phyloP scores from a whole-genome alignment of 2,888 invertebrate genomes.

The Cataglyphis albicans region DNA sequence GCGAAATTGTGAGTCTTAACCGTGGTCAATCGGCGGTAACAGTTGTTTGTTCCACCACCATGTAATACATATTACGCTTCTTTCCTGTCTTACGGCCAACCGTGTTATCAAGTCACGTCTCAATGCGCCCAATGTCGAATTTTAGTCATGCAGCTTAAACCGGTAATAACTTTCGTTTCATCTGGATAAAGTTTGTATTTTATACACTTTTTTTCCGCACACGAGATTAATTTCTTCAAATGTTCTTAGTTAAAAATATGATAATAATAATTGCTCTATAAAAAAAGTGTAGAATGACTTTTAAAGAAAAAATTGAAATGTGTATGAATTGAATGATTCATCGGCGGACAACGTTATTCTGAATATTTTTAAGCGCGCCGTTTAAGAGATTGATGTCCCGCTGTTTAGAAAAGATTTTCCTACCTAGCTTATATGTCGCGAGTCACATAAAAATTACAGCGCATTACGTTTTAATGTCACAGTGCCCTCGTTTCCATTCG shows the following conservation, averaged over 20 bases:
- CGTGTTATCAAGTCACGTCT: slow-evolving; percentile 26
- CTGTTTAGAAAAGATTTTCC: slow-evolving; percentile 42
- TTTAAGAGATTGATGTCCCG: slow-evolving; percentile 22
- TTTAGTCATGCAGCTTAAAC: neutral
- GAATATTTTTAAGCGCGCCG: slow-evolving; percentile 17
- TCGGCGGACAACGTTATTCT: neutral
- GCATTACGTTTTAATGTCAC: slow-evolving; percentile 53
- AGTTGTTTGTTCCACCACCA: slow-evolving; percentile 46
- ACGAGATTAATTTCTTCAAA: neutral
- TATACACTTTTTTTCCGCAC: no score
- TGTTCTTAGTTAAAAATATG: neutral
- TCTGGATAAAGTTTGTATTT: neutral
- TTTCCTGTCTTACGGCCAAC: slow-evolving; percentile 5
- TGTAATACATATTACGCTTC: slow-evolving; percentile 26
- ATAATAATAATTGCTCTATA: neutral
- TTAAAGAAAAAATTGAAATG: neutral
- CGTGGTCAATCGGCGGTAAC: slow-evolving; percentile 36
- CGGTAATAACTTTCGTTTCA: slow-evolving; percentile 2
- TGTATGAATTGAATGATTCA: neutral
- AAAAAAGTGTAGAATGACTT: neutral
- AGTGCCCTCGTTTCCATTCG: slow-evolving; percentile 52
- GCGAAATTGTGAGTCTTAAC: slow-evolving; percentile 27
- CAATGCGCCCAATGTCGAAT: slow-evolving; percentile 24
- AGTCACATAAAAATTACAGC: slow-evolving; percentile 56
- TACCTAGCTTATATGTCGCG: slow-evolving; percentile 32